Evolutionary conservation across 2,888 invertebrate genomes (phyloP).

Genomic region (Meteorus cinctellus): DNA sequence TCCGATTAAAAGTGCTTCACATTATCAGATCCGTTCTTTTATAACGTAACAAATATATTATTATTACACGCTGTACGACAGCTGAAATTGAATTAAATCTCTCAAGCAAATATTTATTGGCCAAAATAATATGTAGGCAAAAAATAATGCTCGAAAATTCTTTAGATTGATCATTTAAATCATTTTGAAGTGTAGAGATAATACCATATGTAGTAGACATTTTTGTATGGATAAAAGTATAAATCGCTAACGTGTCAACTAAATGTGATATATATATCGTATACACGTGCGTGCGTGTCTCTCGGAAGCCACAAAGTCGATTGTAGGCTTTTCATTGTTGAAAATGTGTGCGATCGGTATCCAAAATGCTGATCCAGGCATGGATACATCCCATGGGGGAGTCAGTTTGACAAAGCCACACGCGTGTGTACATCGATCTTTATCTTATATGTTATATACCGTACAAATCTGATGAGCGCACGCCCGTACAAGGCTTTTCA

Average conservation of each 20-base stretch:
- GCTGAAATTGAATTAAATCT: conserved; percentile 1
- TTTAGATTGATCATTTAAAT: not conserved
- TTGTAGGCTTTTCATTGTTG: conserved; percentile 7
- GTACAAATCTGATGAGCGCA: conserved; percentile 45
- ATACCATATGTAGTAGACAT: too few relatives aligned
- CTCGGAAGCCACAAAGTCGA: conserved; percentile 29
- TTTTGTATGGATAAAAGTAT: not conserved
- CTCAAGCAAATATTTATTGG: not conserved
- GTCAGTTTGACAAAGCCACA: conserved; percentile 36
- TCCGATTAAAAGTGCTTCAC: conserved; percentile 43
- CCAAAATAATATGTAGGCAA: not conserved
- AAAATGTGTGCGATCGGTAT: conserved; percentile 5
- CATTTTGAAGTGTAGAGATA: not conserved
- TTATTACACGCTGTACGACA: not conserved
- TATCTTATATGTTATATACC: conserved; percentile 9
- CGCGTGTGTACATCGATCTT: conserved; percentile 39
- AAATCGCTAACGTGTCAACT: not conserved
- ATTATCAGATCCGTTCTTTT: conserved; percentile 11
- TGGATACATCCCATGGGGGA: conserved; percentile 14
- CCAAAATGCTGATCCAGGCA: conserved; percentile 15
- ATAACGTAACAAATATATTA: not conserved
- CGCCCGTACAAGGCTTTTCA: conserved; percentile 33
- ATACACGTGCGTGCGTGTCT: conserved; percentile 5
- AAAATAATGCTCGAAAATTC: not conserved
- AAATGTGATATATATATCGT: conserved; percentile 15